A percentile compares a stretch with the other conserved stretches of the same genome.
These are phyloP conservation scores for Dastarcus helophoroides DNA, from an alignment of 2,888 invertebrate genomes.

Conservation along the genomic window DNA sequence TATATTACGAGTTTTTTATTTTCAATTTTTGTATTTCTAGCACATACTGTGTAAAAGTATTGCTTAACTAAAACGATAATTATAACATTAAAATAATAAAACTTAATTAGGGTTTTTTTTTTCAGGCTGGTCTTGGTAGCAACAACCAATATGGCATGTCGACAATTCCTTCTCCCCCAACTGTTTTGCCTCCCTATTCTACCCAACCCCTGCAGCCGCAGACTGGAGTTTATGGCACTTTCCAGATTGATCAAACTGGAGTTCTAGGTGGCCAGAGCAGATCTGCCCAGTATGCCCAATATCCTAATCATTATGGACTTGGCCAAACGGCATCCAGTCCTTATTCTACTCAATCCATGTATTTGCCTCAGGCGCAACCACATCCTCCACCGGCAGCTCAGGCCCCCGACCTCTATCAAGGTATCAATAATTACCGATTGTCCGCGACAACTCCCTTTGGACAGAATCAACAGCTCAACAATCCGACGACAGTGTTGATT, in stretches of 20 bases:
- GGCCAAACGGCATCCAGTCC: slow-evolving; percentile 46
- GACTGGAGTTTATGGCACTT: slow-evolving; percentile 76
- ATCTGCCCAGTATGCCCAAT: slow-evolving; percentile 71
- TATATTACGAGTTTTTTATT: too few relatives aligned
- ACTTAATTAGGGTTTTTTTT: slow-evolving; percentile 14
- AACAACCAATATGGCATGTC: slow-evolving; percentile 64
- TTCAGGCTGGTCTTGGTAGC: slow-evolving; percentile 34
- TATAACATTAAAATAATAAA: too few relatives aligned
- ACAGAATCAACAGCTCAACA: slow-evolving; percentile 71
- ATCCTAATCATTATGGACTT: slow-evolving; percentile 48
- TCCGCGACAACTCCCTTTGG: slow-evolving; percentile 56
- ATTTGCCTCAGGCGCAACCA: slow-evolving; percentile 39
- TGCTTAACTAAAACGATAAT: too few relatives aligned
- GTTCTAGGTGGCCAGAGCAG: slow-evolving; percentile 56
- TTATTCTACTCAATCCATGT: slow-evolving; percentile 52
- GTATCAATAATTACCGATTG: slow-evolving; percentile 30
- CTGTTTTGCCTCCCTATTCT: slow-evolving; percentile 70
- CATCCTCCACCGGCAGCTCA: slow-evolving; percentile 39
- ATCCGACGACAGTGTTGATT: slow-evolving; percentile 79
- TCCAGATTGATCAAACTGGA: slow-evolving; percentile 48
- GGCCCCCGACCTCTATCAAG: slow-evolving; percentile 57
- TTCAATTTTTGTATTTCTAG: too few relatives aligned
- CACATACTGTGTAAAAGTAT: too few relatives aligned
- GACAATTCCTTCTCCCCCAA: slow-evolving; percentile 77
- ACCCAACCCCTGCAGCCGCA: slow-evolving; percentile 59